Conservation (phyloP, 2,113 vertebrate genomes). For the Coptodon bakossiorum region DNA sequence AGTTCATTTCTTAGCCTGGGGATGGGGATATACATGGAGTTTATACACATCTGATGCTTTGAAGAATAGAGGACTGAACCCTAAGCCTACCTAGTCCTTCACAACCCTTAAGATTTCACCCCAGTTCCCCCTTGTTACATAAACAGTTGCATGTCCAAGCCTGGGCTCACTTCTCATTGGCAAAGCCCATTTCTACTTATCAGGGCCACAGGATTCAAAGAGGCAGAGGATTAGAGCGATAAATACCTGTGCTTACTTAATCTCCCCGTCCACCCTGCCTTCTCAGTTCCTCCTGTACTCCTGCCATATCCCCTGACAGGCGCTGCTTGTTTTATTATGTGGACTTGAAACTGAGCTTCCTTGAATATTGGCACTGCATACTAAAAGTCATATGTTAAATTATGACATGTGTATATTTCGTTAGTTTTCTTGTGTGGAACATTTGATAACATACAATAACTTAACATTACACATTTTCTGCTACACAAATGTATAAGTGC, state of each 20-base stretch:
- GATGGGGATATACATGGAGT: not conserved
- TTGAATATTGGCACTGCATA: not conserved
- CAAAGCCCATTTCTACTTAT: constrained; percentile 45
- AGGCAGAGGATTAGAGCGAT: constrained; percentile 39
- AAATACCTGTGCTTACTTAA: constrained; percentile 24
- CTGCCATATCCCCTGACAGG: not conserved
- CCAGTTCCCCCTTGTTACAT: constrained; percentile 12
- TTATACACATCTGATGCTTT: not conserved
- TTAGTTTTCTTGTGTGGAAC: not conserved
- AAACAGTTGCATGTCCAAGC: constrained; percentile 26
- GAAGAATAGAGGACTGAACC: not conserved
- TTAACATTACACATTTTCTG: not conserved
- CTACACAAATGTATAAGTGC: not conserved
- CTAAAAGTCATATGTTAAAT: not conserved
- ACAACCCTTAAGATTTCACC: not conserved
- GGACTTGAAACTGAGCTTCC: not conserved
- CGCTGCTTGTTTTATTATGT: constrained; percentile 3
- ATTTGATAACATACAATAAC: not conserved
- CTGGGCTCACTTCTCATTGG: not conserved
- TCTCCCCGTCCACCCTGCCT: not conserved
- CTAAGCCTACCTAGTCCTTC: not conserved
- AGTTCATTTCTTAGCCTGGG: not conserved
- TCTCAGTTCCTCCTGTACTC: not conserved
- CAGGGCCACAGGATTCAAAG: constrained; percentile 33
- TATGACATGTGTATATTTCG: not conserved